phyloP scores from a whole-genome alignment of 2,113 vertebrate species.

The Stigmatopora argus region DNA sequence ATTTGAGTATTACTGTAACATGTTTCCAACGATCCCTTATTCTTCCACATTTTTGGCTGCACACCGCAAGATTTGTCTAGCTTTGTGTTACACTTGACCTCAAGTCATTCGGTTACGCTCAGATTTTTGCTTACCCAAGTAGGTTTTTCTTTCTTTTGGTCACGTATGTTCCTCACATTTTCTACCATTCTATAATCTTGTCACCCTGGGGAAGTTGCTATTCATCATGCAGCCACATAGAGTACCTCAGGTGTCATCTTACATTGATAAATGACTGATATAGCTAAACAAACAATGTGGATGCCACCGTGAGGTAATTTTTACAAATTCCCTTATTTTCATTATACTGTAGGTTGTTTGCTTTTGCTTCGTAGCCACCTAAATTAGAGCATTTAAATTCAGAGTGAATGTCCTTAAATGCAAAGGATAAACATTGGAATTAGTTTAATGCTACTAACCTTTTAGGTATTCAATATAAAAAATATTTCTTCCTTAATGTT shows the following conservation, averaged over 20 bases:
- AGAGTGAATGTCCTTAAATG: constrained; percentile 17
- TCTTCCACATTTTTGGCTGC: constrained; percentile 39
- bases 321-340: constrained; percentile 47
- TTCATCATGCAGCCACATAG: constrained; percentile 59
- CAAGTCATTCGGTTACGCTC: constrained; percentile 54
- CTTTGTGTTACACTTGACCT: constrained; percentile 48
- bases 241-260: constrained; percentile 59
- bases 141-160: constrained; percentile 11
- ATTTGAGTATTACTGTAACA: constrained; percentile 27
- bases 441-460: constrained; percentile 17
- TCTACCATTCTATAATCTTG: constrained; percentile 20
- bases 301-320: constrained; percentile 60
- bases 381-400: constrained; percentile 34
- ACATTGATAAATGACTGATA: constrained; percentile 57
- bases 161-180: constrained; percentile 11
- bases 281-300: constrained; percentile 51
- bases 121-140: constrained; percentile 60
- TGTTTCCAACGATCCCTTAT: constrained; percentile 18
- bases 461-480: constrained; percentile 7
- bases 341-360: constrained; percentile 44
- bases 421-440: constrained; percentile 27
- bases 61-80: constrained; percentile 57
- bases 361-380: constrained; percentile 36
- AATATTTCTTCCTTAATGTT: constrained; percentile 2
- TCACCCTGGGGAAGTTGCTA: constrained; percentile 42